Conservation (phyloP, 2,888 invertebrate genomes). For the Lepidochrysops patricia region DNA sequence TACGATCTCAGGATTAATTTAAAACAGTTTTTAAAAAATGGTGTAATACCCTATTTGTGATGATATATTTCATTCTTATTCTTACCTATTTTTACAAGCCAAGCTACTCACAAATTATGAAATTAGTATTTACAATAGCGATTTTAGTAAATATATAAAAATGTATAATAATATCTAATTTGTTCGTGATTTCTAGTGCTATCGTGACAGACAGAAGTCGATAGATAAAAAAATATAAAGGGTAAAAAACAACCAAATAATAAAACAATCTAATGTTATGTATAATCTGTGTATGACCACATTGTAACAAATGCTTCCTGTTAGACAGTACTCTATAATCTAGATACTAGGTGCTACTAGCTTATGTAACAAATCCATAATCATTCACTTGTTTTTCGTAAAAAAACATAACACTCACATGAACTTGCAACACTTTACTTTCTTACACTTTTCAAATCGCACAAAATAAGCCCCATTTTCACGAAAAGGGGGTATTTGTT, state of each 20-base stretch:
- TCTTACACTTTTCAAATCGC: neutral
- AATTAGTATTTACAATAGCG: neutral
- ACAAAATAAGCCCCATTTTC: neutral
- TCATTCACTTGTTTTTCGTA: neutral
- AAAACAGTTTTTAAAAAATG: no score
- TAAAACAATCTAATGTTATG: neutral
- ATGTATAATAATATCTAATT: neutral
- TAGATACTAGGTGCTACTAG: neutral
- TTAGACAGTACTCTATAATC: neutral
- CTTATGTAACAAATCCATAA: neutral
- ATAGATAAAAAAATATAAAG: neutral
- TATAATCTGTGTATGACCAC: neutral
- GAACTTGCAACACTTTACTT: neutral
- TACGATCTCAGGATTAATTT: no score
- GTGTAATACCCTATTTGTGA: no score
- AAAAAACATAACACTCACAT: neutral
- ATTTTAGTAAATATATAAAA: neutral
- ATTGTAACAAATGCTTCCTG: neutral
- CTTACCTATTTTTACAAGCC: no score
- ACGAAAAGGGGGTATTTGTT: neutral
- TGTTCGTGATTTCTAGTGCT: neutral
- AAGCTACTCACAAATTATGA: no score
- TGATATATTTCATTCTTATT: no score
- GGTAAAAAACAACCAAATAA: neutral
- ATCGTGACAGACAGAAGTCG: neutral